Evolutionary conservation across 1,140 invertebrate genomes (phyloP).

Genomic region (Gyrodactylus bullatarudis): DNA sequence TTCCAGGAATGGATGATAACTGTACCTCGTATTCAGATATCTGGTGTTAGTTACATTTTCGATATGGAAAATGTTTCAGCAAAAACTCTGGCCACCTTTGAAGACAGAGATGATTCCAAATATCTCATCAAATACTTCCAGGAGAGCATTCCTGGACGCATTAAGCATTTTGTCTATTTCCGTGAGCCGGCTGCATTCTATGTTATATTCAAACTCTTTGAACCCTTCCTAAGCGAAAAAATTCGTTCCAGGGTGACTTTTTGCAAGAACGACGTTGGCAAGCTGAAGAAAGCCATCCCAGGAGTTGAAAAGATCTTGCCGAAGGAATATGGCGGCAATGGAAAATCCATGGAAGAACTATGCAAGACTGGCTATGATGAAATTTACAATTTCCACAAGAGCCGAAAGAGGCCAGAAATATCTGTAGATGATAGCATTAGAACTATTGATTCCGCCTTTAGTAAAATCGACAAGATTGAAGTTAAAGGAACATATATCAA

Average conservation of each 20-base stretch:
- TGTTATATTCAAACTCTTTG: neutral
- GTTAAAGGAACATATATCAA: neutral
- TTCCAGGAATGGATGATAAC: neutral
- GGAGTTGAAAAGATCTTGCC: neutral
- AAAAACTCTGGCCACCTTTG: neutral
- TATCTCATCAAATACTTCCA: neutral
- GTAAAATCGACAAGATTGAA: neutral
- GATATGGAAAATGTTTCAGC: neutral
- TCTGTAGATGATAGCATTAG: neutral
- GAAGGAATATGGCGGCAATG: neutral
- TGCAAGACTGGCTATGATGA: neutral
- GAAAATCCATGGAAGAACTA: neutral
- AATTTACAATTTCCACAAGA: neutral
- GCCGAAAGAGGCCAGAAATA: neutral
- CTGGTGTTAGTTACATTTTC: neutral
- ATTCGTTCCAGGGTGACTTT: neutral
- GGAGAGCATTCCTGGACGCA: neutral
- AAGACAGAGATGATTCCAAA: neutral
- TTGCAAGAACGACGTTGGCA: neutral
- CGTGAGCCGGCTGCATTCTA: neutral
- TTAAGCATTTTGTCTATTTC: neutral
- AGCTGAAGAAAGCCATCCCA: neutral
- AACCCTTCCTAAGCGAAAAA: neutral
- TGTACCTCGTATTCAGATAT: neutral
- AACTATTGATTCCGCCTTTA: neutral